Evolutionary conservation across 2,797 vertebrate genomes (phyloP).

Genomic region (Taeniopygia guttata): DNA sequence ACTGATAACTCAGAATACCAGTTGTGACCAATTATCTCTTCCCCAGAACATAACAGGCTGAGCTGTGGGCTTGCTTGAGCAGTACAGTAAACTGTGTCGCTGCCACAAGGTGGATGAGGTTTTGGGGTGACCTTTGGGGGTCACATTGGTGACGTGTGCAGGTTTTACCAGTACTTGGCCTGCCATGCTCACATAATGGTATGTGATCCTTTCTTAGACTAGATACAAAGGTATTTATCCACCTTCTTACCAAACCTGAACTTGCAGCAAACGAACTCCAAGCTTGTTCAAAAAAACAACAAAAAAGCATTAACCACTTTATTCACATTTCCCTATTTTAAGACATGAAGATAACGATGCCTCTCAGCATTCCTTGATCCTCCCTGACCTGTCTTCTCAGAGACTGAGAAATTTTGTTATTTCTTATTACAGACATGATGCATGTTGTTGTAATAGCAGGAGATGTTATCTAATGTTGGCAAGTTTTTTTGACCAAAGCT

Average conservation of each 20-base stretch:
- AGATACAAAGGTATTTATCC: background rate
- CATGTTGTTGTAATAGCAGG: background rate
- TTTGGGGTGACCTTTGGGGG: background rate
- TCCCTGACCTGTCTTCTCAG: background rate
- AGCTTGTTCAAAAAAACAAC: background rate
- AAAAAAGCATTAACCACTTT: background rate
- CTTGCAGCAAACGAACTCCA: fast-evolving
- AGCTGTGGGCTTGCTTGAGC: background rate
- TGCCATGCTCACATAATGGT: background rate
- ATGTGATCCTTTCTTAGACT: background rate
- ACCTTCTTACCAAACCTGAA: background rate
- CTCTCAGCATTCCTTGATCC: background rate
- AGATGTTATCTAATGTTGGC: background rate
- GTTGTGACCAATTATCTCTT: background rate
- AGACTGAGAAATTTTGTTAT: background rate
- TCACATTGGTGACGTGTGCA: fast-evolving
- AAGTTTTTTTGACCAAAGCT: background rate
- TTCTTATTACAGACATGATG: background rate
- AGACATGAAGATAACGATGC: background rate
- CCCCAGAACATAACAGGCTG: background rate
- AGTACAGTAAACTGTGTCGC: background rate
- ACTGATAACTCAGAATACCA: constrained; percentile 14
- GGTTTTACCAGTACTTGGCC: background rate
- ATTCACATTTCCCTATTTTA: background rate
- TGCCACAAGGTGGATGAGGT: background rate